Base-by-base conservation (phyloP, 1,140 invertebrate species). In the Drosophila yakuba region DNA sequence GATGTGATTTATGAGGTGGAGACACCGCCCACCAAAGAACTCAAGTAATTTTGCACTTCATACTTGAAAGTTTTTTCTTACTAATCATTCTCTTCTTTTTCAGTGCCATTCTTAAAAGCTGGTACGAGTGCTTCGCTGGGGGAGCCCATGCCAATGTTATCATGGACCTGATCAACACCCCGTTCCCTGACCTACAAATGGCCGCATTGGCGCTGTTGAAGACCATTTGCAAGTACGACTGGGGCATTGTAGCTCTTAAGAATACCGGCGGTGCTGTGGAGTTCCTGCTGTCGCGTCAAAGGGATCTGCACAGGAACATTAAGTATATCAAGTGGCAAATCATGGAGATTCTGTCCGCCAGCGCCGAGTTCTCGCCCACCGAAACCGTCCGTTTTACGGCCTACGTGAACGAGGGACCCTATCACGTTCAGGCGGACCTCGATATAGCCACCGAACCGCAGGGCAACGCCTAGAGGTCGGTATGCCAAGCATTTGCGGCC, bases 311-410 rank as follows among this genome's bases (percentile, higher is more conserved):
- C 56, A 97, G 96, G 83, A 94, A 96, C 61, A 95, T 95, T 23
- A 96, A 96, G 86, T 95, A 96, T 80, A 90, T 93, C 0, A 97
- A 97, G 86, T 97, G 94, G 92, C 94, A 95, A 66, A 93, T 97
- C 17, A 93, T 97, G 7, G 93, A 94, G 74, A 93, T 93, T 48
- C 90, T 98, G 28, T 93, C 94, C 1, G 92, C 94, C n/a, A 95
- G 95, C 41, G 38, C 90, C 2, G 93, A 95, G 61, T 97, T 97
- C 91, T 95, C 96, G 67, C 85, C 93, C 8, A 93, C 93, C 43
- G 95, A 94, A 6, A 93, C 94, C 59, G 80, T 94, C 47, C 94
- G 94, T 76, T 93, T 97, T 7, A 93, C 94, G 57, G 93, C 94
- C 14, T 97, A 95, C 92, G 94, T 95, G 4, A 94, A 94, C 35